These are phyloP conservation scores for Psittacus erithacus DNA, from an alignment of 2,113 vertebrate genomes.

Conservation along the genomic window DNA sequence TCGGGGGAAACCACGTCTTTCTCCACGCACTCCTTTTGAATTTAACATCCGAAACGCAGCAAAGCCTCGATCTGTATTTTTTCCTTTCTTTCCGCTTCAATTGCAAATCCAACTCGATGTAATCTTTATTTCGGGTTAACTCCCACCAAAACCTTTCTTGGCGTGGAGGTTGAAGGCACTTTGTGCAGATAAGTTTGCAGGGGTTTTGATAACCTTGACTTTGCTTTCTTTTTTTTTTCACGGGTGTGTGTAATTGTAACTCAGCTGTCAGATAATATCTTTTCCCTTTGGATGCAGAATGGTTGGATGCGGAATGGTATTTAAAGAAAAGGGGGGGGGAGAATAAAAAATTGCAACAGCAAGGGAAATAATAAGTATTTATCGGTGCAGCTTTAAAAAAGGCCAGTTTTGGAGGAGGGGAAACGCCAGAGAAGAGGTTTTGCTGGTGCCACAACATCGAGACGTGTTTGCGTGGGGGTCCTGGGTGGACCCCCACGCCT, in stretches of 20 bases:
- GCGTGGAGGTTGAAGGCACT: not conserved
- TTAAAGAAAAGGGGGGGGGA: rapidly evolving
- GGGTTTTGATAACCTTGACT: conserved; percentile 77
- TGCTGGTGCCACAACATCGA: not conserved
- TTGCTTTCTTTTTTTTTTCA: conserved; percentile 6
- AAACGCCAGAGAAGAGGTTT: not conserved
- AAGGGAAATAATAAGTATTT: not conserved
- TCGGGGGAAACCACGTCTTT: not conserved
- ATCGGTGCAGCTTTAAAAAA: not conserved
- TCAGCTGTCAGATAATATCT: not conserved
- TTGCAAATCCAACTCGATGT: not conserved
- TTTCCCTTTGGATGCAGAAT: not conserved
- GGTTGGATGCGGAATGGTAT: not conserved
- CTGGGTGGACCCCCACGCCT: not conserved
- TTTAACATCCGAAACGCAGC: not conserved
- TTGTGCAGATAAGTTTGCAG: conserved; percentile 1
- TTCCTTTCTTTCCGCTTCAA: not conserved
- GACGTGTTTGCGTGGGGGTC: not conserved
- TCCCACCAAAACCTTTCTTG: conserved; percentile 1
- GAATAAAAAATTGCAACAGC: not conserved
- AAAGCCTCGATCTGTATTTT: not conserved
- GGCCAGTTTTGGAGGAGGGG: not conserved
- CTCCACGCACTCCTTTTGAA: not conserved
- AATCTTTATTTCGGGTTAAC: not conserved
- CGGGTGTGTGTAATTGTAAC: not conserved